Conservation (phyloP, 2,888 invertebrate species). For the Tinea trinotella region DNA sequence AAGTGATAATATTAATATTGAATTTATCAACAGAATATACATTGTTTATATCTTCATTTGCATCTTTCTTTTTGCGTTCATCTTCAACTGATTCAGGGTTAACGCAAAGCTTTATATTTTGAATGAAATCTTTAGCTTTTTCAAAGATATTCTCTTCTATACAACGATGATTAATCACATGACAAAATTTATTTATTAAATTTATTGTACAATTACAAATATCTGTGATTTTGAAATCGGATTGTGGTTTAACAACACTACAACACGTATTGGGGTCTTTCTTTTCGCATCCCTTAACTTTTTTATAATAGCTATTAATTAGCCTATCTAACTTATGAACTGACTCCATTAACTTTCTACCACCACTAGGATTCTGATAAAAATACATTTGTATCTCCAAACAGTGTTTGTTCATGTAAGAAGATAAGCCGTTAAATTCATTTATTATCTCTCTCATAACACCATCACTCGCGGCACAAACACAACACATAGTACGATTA, state of each 20-base stretch:
- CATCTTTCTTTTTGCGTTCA: neutral
- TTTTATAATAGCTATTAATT: constrained; percentile 46
- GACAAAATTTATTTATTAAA: no score
- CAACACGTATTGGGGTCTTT: no score
- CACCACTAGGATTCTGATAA: constrained; percentile 49
- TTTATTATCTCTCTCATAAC: constrained; percentile 50
- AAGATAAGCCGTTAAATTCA: constrained; percentile 46
- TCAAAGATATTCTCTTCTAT: no score
- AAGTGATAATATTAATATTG: constrained; percentile 42
- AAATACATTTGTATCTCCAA: constrained; percentile 57
- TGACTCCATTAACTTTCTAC: constrained; percentile 42
- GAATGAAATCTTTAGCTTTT: no score
- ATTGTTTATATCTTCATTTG: constrained; percentile 27
- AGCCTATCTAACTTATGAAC: constrained; percentile 43
- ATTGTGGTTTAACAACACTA: no score
- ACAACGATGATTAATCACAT: no score
- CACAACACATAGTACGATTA: constrained; percentile 45
- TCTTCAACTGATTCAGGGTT: neutral
- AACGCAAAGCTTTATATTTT: neutral
- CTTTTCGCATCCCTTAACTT: constrained; percentile 42
- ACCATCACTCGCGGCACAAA: constrained; percentile 49
- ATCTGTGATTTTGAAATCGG: no score
- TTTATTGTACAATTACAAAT: no score
- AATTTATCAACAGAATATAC: constrained; percentile 46
- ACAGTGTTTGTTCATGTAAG: constrained; percentile 51